phyloP scores from a whole-genome alignment of 2,797 vertebrate genomes.

The Halcyon leucocephala region DNA sequence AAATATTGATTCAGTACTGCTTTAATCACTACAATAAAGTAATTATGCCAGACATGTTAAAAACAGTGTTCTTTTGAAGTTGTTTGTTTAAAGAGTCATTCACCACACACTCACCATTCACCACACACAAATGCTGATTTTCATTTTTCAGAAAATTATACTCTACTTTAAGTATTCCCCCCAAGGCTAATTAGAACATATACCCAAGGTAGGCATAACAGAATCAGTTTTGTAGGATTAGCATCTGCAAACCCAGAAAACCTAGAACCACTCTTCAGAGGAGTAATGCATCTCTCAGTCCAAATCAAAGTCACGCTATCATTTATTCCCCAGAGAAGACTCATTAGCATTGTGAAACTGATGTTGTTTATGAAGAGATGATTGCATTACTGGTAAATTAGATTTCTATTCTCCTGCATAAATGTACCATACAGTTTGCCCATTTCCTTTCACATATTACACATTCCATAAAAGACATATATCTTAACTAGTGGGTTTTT shows the following conservation, averaged over 20 bases:
- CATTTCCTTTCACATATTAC: conserved; percentile 69
- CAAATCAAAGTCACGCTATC: conserved; percentile 35
- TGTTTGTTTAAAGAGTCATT: not conserved
- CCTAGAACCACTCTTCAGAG: not conserved
- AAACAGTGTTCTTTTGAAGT: not conserved
- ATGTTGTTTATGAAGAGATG: conserved; percentile 65
- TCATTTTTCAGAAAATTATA: not conserved
- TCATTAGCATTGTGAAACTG: conserved; percentile 53
- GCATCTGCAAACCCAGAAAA: not conserved
- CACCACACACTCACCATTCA: not conserved
- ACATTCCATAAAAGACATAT: conserved; percentile 34
- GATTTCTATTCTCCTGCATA: conserved; percentile 56
- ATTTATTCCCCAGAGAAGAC: conserved; percentile 42
- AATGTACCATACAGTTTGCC: conserved; percentile 32
- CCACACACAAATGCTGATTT: not conserved
- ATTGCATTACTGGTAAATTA: conserved; percentile 69
- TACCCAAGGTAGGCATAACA: not conserved
- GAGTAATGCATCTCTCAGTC: not conserved
- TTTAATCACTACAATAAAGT: not conserved
- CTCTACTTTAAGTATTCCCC: not conserved
- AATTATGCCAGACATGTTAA: not conserved
- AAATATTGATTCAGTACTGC: not conserved
- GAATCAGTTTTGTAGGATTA: not conserved
- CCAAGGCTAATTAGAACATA: not conserved
- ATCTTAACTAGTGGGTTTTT: conserved; percentile 23